phyloP scores from a whole-genome alignment of 2,888 invertebrate species.

The Acanthacorydalis orientalis region DNA sequence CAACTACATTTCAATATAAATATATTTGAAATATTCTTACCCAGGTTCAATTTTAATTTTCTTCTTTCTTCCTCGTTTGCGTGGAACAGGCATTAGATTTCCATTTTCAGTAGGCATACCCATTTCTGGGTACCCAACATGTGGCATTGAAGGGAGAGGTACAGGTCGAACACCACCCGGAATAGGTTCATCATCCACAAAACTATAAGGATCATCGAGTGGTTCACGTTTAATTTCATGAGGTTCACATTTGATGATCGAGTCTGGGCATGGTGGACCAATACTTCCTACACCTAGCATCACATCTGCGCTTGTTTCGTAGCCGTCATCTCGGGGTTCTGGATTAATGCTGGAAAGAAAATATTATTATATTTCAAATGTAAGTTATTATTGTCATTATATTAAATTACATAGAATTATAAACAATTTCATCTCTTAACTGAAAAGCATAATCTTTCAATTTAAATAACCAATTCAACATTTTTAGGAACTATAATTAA shows the following conservation, averaged over 20 bases:
- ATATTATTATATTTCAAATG: background rate
- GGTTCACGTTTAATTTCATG: slow-evolving; percentile 26
- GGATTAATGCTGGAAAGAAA: slow-evolving; percentile 20
- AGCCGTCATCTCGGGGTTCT: slow-evolving; percentile 77
- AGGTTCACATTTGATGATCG: slow-evolving; percentile 17
- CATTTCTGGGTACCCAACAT: slow-evolving; percentile 22
- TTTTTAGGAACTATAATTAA: too few relatives aligned
- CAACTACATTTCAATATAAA: slow-evolving; percentile 7
- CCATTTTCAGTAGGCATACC: background rate
- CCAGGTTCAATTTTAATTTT: slow-evolving; percentile 52
- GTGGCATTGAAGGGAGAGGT: slow-evolving; percentile 11
- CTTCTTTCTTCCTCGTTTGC: slow-evolving; percentile 77
- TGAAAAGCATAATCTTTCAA: too few relatives aligned
- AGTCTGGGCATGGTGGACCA: slow-evolving; percentile 13
- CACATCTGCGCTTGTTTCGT: slow-evolving; percentile 64
- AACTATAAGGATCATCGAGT: slow-evolving; percentile 65
- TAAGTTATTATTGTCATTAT: background rate
- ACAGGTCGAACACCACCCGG: background rate
- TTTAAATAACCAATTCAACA: too few relatives aligned
- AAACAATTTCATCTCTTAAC: background rate
- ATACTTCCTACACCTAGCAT: slow-evolving; percentile 19
- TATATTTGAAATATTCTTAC: slow-evolving; percentile 23
- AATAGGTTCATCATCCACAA: slow-evolving; percentile 62
- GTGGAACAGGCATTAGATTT: slow-evolving; percentile 37
- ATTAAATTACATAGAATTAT: background rate